These are phyloP conservation scores for Octomys mimax DNA, from an alignment of 2,797 vertebrate genomes.

Conservation along the genomic window DNA sequence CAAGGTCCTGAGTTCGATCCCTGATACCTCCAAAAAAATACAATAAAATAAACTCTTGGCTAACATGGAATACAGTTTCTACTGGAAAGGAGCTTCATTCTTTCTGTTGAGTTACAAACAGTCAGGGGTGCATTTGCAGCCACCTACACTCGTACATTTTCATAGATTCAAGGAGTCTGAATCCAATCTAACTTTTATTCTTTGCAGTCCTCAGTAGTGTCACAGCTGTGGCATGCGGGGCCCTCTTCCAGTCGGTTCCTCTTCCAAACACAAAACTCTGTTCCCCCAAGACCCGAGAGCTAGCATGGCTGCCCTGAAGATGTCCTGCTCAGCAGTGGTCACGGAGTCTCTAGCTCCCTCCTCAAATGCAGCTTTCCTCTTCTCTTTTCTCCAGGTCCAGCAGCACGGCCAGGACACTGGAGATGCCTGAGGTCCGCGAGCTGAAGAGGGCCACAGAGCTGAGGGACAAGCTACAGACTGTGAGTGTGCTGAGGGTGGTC, in stretches of 20 bases:
- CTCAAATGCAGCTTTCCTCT: neutral
- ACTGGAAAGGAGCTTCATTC: neutral
- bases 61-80: neutral
- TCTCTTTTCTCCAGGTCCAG: slow-evolving; percentile 71
- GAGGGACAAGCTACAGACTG: slow-evolving; percentile 84
- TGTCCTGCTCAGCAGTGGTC: rapidly evolving
- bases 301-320: neutral
- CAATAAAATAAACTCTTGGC: neutral
- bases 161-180: neutral
- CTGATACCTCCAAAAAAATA: no score
- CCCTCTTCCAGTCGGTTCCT: neutral
- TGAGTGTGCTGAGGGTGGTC: slow-evolving; percentile 71
- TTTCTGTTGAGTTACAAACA: neutral
- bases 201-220: neutral
- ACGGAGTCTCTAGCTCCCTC: neutral
- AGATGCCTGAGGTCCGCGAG: slow-evolving; percentile 57
- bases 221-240: neutral
- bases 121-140: neutral
- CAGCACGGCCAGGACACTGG: neutral
- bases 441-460: slow-evolving; percentile 67
- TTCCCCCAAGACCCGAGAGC: neutral
- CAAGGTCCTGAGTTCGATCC: no score
- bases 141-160: neutral
- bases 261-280: neutral
- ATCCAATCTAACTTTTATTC: neutral